phyloP scores from a whole-genome alignment of 1,140 invertebrate species.

The Whitmania pigra region DNA sequence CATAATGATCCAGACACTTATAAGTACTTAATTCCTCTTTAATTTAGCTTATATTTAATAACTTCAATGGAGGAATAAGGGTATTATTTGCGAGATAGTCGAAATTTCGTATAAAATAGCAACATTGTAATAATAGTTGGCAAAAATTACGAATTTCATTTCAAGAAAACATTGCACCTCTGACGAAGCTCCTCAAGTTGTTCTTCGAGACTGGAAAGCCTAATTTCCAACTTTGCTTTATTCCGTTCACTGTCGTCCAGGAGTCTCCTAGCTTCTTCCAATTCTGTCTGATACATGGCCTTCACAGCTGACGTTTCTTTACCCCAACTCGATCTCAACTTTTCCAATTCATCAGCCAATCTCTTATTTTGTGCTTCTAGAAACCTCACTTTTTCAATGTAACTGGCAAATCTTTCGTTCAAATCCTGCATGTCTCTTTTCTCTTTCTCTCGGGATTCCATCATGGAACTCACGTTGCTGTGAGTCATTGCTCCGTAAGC shows the following conservation, averaged over 20 bases:
- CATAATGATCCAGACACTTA: too few species aligned
- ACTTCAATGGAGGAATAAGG: too few species aligned
- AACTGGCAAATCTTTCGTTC: conserved; percentile 22
- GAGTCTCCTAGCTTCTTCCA: conserved; percentile 25
- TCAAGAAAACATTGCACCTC: not conserved
- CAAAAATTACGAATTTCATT: too few species aligned
- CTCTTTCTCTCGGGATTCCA: conserved; percentile 33
- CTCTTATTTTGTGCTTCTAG: conserved; percentile 11
- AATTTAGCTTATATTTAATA: too few species aligned
- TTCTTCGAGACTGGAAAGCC: not conserved
- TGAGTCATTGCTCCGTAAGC: conserved; percentile 24
- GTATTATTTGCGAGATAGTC: too few species aligned
- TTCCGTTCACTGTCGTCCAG: conserved; percentile 24
- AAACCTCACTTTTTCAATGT: conserved; percentile 20
- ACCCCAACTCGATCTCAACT: conserved; percentile 30
- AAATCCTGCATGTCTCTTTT: conserved; percentile 23
- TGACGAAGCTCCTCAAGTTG: conserved; percentile 2
- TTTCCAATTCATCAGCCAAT: conserved; percentile 10
- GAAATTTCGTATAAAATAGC: too few species aligned
- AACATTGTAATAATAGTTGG: not conserved
- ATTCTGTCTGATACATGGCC: conserved; percentile 38
- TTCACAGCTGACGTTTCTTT: conserved; percentile 33
- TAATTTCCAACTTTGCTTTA: conserved; percentile 20
- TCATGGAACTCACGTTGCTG: conserved; percentile 37
- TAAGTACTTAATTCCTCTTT: too few species aligned